Evolutionary conservation across 2,888 invertebrate genomes (phyloP).

Genomic region (Microchrysa polita): DNA sequence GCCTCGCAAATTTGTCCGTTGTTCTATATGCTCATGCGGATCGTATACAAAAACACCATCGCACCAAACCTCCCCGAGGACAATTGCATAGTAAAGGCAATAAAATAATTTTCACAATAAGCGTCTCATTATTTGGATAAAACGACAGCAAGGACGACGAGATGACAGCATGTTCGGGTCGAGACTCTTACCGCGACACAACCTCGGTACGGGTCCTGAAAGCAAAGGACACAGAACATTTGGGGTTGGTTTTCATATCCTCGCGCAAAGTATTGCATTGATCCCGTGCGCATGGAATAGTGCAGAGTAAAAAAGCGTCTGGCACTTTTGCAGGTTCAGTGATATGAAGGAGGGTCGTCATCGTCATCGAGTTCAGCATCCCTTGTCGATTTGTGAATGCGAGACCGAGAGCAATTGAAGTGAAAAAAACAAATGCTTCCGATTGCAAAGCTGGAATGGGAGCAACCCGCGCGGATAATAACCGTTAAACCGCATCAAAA

Average conservation of each 20-base stretch:
- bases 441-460: conserved; percentile 4
- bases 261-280: not conserved
- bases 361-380: not conserved
- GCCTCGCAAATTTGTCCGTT: conserved; percentile 1
- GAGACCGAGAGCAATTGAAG: conserved; percentile 17
- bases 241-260: conserved; percentile 18
- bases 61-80: conserved; percentile 35
- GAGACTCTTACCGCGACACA: conserved; percentile 1
- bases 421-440: conserved; percentile 16
- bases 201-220: not conserved
- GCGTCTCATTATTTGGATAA: conserved; percentile 62
- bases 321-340: conserved; percentile 27
- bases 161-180: conserved; percentile 38
- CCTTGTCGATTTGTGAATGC: not conserved
- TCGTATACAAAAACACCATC: conserved; percentile 8
- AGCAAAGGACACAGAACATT: conserved; percentile 1
- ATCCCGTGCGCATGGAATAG: not conserved
- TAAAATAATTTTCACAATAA: conserved; percentile 66
- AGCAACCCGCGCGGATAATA: conserved; percentile 32
- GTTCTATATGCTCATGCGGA: not conserved
- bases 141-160: conserved; percentile 18
- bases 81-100: conserved; percentile 52
- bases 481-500: conserved; percentile 48
- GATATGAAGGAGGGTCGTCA: conserved; percentile 8
- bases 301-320: conserved; percentile 24